Conservation (phyloP, 2,113 vertebrate species). For the zebrafish (Danio rerio) region DNA sequence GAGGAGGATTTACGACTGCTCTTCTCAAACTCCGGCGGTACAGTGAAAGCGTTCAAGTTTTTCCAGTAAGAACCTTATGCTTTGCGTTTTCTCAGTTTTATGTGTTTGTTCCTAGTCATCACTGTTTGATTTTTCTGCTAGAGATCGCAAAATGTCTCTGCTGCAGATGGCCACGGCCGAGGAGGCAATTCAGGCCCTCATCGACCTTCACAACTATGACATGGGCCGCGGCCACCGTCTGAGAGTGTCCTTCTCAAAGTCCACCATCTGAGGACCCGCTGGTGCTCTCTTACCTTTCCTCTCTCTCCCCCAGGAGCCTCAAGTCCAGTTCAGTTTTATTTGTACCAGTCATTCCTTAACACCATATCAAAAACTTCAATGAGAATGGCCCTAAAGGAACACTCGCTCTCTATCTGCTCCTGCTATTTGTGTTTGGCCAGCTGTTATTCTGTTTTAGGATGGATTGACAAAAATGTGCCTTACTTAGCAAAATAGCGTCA, state of each 20-base stretch:
- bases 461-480: conserved; percentile 88
- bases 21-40: conserved; percentile 94
- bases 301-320: conserved; percentile 77
- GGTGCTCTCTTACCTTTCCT: conserved; percentile 59
- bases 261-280: conserved; percentile 86
- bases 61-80: conserved; percentile 91
- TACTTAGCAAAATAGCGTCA: conserved; percentile 68
- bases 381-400: conserved; percentile 62
- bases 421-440: conserved; percentile 64
- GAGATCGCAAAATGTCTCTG: conserved; percentile 98
- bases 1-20: conserved; percentile 95
- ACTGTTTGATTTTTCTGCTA: conserved; percentile 69
- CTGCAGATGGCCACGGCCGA: conserved; percentile 98
- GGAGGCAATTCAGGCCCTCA: conserved; percentile 95
- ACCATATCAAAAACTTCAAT: conserved; percentile 57
- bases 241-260: conserved; percentile 99
- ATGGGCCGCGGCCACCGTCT: conserved; percentile 97
- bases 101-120: background rate
- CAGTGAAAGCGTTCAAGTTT: conserved; percentile 98
- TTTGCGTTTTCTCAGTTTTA: background rate
- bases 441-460: conserved; percentile 68
- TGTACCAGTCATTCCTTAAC: conserved; percentile 65
- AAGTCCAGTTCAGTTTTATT: conserved; percentile 76
- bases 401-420: conserved; percentile 54
- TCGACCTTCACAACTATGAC: conserved; percentile 99